Percentiles rank a stretch among this genome's conserved stretches.
Conservation (phyloP, 1,140 invertebrate genomes). For the Xylocopa sonorina region DNA sequence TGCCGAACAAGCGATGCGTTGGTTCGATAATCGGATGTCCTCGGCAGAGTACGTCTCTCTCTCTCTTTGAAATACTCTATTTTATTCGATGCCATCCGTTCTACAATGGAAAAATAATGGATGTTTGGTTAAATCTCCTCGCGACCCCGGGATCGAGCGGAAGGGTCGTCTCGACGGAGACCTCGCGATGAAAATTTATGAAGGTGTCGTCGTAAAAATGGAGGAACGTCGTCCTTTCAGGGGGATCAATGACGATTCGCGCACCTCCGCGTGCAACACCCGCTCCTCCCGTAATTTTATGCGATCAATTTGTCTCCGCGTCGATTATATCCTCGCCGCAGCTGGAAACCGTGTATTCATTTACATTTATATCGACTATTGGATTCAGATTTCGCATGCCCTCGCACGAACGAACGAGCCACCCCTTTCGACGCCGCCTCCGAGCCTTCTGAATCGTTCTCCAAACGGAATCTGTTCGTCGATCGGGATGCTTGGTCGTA, state of each 20-base stretch:
- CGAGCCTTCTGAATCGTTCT: neutral
- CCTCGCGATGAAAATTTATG: neutral
- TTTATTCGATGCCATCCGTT: neutral
- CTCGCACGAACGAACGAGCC: neutral
- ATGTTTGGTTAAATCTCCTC: neutral
- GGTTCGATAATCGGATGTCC: no score
- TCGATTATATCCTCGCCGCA: neutral
- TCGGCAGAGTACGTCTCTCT: no score
- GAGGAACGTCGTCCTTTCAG: neutral
- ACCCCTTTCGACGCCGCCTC: no score
- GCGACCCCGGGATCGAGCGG: neutral
- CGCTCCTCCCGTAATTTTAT: constrained; percentile 12
- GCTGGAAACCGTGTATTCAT: constrained; percentile 13
- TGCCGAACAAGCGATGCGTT: no score
- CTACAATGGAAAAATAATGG: neutral
- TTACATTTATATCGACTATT: constrained; percentile 29
- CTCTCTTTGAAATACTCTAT: no score
- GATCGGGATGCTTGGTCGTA: no score
- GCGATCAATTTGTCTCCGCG: neutral
- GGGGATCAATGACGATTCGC: constrained; percentile 10
- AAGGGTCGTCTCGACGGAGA: neutral
- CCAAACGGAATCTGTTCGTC: neutral
- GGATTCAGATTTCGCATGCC: neutral
- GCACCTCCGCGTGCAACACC: neutral
- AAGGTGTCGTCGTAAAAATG: neutral